These are phyloP conservation scores for Melieria omissa DNA, from an alignment of 2,888 invertebrate genomes.

Conservation along the genomic window DNA sequence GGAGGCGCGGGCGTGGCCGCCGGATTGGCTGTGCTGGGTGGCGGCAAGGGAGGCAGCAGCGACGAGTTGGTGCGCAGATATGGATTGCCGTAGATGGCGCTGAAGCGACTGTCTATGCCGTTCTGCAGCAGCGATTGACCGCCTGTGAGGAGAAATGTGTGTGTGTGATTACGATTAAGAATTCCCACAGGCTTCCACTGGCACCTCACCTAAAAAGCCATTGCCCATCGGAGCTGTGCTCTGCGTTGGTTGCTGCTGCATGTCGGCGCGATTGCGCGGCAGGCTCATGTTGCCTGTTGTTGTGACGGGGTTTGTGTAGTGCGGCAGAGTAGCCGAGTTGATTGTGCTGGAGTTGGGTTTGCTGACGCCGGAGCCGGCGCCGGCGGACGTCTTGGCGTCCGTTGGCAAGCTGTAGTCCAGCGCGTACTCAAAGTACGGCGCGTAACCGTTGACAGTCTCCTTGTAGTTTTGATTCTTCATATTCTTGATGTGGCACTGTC, in stretches of 20 bases:
- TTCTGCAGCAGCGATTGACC: conserved; percentile 66
- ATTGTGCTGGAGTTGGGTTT: conserved; percentile 50
- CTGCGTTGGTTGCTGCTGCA: conserved; percentile 53
- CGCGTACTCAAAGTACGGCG: conserved; percentile 87
- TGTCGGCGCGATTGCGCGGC: conserved; percentile 63
- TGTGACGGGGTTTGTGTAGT: conserved; percentile 54
- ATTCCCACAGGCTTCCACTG: background rate
- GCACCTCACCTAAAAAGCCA: conserved; percentile 61
- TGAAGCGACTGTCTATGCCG: conserved; percentile 73
- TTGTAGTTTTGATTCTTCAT: conserved; percentile 59
- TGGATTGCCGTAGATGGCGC: conserved; percentile 90
- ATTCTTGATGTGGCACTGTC: conserved; percentile 59
- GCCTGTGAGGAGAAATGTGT: background rate
- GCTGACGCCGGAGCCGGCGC: conserved; percentile 45
- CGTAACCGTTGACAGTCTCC: conserved; percentile 60
- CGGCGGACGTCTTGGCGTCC: conserved; percentile 47
- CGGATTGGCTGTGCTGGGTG: conserved; percentile 77
- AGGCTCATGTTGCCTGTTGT: conserved; percentile 57
- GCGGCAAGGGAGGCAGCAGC: conserved; percentile 69
- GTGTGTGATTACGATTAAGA: background rate
- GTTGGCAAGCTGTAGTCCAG: conserved; percentile 87
- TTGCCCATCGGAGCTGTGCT: conserved; percentile 51
- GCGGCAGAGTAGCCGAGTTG: conserved; percentile 62
- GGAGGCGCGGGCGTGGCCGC: conserved; percentile 85
- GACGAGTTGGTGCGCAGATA: conserved; percentile 79